These are phyloP conservation scores for Shargacucullia verbasci DNA, from an alignment of 2,888 invertebrate species.

Conservation along the genomic window DNA sequence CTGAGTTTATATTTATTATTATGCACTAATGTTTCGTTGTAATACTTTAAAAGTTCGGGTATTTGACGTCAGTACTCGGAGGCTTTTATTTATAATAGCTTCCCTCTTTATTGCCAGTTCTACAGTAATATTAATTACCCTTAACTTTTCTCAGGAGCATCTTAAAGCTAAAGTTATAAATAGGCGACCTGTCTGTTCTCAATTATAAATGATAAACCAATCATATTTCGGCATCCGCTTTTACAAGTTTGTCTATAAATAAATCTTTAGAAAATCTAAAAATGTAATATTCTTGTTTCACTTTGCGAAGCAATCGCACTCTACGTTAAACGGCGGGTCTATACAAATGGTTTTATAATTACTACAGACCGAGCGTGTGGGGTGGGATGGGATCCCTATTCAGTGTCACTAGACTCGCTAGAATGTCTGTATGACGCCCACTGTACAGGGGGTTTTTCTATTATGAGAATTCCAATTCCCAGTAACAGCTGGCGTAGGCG, in stretches of 20 bases:
- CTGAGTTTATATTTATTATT: too few relatives aligned
- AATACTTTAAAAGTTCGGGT: too few relatives aligned
- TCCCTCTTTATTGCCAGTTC: too few relatives aligned
- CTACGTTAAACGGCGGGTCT: conserved; percentile 19
- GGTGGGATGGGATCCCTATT: conserved; percentile 33
- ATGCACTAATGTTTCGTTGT: too few relatives aligned
- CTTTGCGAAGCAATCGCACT: conserved; percentile 19
- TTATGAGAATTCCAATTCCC: conserved; percentile 39
- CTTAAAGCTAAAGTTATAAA: not conserved
- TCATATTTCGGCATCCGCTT: conserved; percentile 4
- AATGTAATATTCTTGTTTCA: conserved; percentile 7
- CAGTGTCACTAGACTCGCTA: conserved; percentile 15
- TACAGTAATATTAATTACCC: too few relatives aligned
- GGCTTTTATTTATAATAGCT: too few relatives aligned
- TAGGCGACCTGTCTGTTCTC: conserved; percentile 15
- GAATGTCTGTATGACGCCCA: conserved; percentile 46
- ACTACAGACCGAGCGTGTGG: conserved; percentile 25
- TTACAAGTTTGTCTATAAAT: conserved; percentile 19
- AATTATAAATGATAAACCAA: conserved; percentile 11
- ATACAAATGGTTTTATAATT: conserved; percentile 48
- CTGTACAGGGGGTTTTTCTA: conserved; percentile 36
- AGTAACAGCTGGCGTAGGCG: conserved; percentile 25
- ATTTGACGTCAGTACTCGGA: too few relatives aligned
- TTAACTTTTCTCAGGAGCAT: too few relatives aligned
- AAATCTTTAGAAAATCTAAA: conserved; percentile 7